A percentile compares a stretch with the other conserved stretches of the same genome.
Evolutionary conservation across 2,113 vertebrate genomes (phyloP).

Genomic region (Marcusenius ussheri): DNA sequence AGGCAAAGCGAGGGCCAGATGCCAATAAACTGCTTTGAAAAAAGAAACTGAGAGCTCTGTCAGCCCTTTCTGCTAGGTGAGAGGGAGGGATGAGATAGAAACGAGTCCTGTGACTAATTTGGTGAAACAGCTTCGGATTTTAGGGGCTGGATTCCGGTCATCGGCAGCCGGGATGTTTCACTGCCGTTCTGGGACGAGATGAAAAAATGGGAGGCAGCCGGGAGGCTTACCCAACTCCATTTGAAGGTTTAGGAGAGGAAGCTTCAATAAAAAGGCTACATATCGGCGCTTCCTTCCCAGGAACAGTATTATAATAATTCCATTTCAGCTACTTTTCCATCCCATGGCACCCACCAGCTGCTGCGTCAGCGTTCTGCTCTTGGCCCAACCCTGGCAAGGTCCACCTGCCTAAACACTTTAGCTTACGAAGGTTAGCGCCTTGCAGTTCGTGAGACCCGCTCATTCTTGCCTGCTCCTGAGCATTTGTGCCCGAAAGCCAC

Average conservation of each 20-base stretch:
- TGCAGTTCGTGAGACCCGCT: no score
- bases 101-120: slow-evolving; percentile 1
- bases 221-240: slow-evolving; percentile 11
- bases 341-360: neutral
- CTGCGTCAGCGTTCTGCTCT: neutral
- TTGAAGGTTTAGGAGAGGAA: slow-evolving; percentile 1
- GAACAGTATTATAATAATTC: slow-evolving; percentile 6
- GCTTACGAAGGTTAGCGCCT: neutral
- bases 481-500: neutral
- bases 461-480: neutral
- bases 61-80: neutral
- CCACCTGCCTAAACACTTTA: neutral
- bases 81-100: neutral
- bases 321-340: slow-evolving; percentile 12
- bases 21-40: neutral
- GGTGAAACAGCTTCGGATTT: neutral
- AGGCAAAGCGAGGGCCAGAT: neutral
- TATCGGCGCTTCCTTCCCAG: neutral
- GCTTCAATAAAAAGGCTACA: slow-evolving; percentile 9
- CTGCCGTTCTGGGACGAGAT: neutral
- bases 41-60: neutral
- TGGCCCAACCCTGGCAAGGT: neutral
- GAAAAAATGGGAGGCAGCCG: neutral
- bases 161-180: neutral
- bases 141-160: neutral